Evolutionary conservation across 1,140 invertebrate genomes (phyloP).

Genomic region (Hermetia illucens): DNA sequence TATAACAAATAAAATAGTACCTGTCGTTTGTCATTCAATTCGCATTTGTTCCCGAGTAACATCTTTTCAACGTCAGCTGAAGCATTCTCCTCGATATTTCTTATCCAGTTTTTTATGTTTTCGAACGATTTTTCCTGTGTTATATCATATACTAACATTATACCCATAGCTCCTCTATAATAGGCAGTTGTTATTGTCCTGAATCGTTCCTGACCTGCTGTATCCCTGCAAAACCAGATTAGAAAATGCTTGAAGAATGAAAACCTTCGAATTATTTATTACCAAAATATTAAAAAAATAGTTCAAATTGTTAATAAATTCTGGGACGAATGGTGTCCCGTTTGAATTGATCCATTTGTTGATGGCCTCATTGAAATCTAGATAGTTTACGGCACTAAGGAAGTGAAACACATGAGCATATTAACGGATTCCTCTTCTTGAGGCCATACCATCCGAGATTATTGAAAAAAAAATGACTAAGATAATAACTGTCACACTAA

Average conservation of each 20-base stretch:
- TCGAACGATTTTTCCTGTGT: conserved; percentile 98
- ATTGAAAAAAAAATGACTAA: no score
- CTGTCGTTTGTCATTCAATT: conserved; percentile 77
- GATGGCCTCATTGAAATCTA: no score
- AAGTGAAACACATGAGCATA: no score
- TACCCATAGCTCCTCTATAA: conserved; percentile 97
- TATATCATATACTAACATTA: conserved; percentile 98
- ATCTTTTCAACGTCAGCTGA: conserved; percentile 91
- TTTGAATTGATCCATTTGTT: no score
- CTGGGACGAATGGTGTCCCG: no score
- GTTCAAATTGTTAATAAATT: conserved; percentile 1
- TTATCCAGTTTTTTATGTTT: conserved; percentile 97
- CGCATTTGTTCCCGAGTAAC: conserved; percentile 91
- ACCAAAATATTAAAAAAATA: background rate
- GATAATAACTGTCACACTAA: no score
- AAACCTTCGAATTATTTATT: conserved; percentile 1
- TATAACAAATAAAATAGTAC: conserved; percentile 33
- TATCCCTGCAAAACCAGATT: conserved; percentile 55
- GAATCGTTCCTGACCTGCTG: conserved; percentile 91
- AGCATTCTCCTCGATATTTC: conserved; percentile 96
- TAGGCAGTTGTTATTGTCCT: conserved; percentile 97
- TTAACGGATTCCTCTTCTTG: no score
- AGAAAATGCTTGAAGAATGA: conserved; percentile 5
- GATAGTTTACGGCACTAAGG: no score
- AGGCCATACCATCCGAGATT: no score